Conservation (phyloP, 2,888 invertebrate genomes). For the Euzetes globulus region DNA sequence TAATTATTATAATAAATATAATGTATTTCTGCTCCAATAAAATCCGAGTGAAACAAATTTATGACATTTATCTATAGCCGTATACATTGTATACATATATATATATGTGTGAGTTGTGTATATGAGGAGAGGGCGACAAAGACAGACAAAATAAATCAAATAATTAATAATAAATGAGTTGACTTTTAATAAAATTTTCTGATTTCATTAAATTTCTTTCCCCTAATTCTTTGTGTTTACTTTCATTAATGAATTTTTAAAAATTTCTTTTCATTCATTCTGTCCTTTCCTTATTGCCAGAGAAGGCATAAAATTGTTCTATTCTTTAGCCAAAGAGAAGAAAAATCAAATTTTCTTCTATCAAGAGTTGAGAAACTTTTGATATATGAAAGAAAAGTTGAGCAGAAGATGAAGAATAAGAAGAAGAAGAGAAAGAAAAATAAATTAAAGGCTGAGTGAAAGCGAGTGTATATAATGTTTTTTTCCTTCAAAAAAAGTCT, state of each 20-base stretch:
- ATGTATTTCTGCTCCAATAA: slow-evolving; percentile 7
- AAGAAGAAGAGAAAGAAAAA: neutral
- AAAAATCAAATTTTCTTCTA: neutral
- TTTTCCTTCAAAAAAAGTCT: neutral
- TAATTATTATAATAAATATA: neutral
- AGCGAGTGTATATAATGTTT: neutral
- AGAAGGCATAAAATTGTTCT: neutral
- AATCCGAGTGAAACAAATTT: neutral
- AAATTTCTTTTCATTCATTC: neutral
- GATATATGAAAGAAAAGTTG: neutral
- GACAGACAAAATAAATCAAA: neutral
- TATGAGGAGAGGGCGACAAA: neutral
- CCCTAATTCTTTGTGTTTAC: neutral
- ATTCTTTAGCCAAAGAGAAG: neutral
- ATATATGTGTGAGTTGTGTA: no score
- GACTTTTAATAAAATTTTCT: neutral
- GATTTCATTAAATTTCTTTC: neutral
- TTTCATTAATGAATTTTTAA: neutral
- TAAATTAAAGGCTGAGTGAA: neutral
- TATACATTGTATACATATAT: no score
- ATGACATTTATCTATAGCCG: neutral
- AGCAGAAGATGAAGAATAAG: neutral
- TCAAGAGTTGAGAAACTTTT: neutral
- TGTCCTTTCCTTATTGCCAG: neutral
- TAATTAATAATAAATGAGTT: neutral